These are phyloP conservation scores for Apodemia zela DNA, from an alignment of 2,888 invertebrate genomes.

Conservation along the genomic window DNA sequence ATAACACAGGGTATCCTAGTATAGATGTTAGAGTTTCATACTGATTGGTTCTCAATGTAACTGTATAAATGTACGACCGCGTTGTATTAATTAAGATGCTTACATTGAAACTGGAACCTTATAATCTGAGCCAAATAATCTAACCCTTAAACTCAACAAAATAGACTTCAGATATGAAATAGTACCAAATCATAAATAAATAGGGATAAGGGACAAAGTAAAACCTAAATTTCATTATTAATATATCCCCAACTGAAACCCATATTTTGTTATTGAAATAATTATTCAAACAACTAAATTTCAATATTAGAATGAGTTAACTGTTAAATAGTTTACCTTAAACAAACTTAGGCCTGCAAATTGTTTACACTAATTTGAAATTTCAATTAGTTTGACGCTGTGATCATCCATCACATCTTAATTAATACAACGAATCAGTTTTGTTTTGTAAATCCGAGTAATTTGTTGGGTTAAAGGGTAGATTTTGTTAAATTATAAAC, in stretches of 20 bases:
- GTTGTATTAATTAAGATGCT: too few species aligned
- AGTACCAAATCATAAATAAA: too few species aligned
- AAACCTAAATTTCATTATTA: neutral
- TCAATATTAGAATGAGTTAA: neutral
- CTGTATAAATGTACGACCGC: too few species aligned
- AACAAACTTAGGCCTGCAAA: constrained; percentile 30
- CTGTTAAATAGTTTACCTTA: constrained; percentile 30
- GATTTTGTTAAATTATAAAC: constrained; percentile 12
- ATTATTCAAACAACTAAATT: constrained; percentile 24
- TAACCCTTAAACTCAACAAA: too few species aligned
- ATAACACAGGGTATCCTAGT: too few species aligned
- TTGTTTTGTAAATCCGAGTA: constrained; percentile 32
- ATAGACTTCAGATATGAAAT: too few species aligned
- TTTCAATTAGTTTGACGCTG: constrained; percentile 34
- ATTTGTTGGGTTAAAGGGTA: constrained; percentile 22
- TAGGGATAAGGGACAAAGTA: too few species aligned
- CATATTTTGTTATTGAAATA: neutral
- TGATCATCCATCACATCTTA: constrained; percentile 36
- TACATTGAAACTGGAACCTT: too few species aligned
- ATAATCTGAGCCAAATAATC: too few species aligned
- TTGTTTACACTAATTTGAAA: constrained; percentile 36
- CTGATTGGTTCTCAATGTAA: too few species aligned
- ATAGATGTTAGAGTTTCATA: too few species aligned
- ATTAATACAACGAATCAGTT: constrained; percentile 35
- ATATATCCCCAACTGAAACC: neutral